phyloP scores from a whole-genome alignment of 1,140 invertebrate genomes.

The Palaemon carinicauda region DNA sequence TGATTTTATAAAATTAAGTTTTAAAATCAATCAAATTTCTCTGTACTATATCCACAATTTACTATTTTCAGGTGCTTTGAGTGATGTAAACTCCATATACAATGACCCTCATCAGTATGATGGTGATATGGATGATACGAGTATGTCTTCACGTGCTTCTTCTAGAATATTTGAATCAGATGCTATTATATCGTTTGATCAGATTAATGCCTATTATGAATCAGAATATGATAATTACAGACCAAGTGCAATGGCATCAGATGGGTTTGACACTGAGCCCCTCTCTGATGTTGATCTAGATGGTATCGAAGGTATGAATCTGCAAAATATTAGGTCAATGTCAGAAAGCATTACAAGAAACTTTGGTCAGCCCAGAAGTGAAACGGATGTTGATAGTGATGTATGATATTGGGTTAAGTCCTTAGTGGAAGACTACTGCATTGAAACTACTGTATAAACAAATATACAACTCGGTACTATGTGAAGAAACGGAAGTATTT shows the following conservation, averaged over 20 bases:
- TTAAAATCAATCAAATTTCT: background rate
- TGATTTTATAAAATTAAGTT: too few species aligned
- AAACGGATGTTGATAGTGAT: constrained; percentile 61
- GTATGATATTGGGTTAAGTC: constrained; percentile 59
- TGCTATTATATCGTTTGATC: constrained; percentile 78
- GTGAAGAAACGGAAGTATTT: background rate
- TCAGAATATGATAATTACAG: constrained; percentile 78
- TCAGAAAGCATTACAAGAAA: constrained; percentile 79
- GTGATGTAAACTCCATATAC: constrained; percentile 86
- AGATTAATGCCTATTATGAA: constrained; percentile 82
- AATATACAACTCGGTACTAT: background rate
- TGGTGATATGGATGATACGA: constrained; percentile 75
- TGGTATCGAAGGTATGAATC: constrained; percentile 73
- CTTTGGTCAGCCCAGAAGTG: constrained; percentile 73
- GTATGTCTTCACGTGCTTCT: constrained; percentile 79
- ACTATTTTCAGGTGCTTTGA: constrained; percentile 72
- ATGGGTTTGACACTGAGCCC: constrained; percentile 65
- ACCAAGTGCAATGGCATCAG: constrained; percentile 62
- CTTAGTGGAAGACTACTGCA: constrained; percentile 54
- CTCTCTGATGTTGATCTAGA: constrained; percentile 65
- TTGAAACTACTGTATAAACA: constrained; percentile 47
- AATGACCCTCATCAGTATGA: constrained; percentile 70
- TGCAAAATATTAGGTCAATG: constrained; percentile 79
- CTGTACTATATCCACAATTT: constrained; percentile 2
- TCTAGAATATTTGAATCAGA: constrained; percentile 80